Conservation (phyloP, 2,113 vertebrate species). For the Australoheros scitulus region DNA sequence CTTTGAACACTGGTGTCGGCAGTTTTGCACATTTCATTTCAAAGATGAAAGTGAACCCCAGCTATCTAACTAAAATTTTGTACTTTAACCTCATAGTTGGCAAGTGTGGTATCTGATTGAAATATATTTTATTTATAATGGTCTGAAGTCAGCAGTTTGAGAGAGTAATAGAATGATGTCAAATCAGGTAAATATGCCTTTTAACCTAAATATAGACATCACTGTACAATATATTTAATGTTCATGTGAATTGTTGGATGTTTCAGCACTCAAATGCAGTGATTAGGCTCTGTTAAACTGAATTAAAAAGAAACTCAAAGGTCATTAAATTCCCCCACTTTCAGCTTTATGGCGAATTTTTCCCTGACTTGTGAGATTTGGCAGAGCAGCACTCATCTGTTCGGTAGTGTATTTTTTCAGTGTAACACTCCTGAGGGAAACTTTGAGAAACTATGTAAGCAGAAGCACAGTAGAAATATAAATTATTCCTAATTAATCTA, state of each 20-base stretch:
- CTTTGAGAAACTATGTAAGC: slow-evolving; percentile 24
- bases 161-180: background rate
- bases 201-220: background rate
- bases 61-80: background rate
- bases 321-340: background rate
- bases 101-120: background rate
- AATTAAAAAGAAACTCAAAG: background rate
- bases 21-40: slow-evolving; percentile 13
- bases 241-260: background rate
- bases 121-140: background rate
- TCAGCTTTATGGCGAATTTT: slow-evolving; percentile 28
- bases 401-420: slow-evolving; percentile 1
- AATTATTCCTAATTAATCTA: background rate
- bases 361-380: slow-evolving; percentile 50
- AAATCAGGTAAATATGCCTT: background rate
- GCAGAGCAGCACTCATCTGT: slow-evolving; percentile 12
- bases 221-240: background rate
- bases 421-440: slow-evolving; percentile 44
- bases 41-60: background rate
- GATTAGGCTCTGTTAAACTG: background rate
- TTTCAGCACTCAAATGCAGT: background rate
- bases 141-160: background rate
- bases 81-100: background rate
- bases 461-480: background rate
- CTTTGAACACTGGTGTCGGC: background rate